Percentiles rank a stretch among this genome's conserved stretches.
Evolutionary conservation across 2,888 invertebrate genomes (phyloP).

Genomic region (Zaprionus lineosus): DNA sequence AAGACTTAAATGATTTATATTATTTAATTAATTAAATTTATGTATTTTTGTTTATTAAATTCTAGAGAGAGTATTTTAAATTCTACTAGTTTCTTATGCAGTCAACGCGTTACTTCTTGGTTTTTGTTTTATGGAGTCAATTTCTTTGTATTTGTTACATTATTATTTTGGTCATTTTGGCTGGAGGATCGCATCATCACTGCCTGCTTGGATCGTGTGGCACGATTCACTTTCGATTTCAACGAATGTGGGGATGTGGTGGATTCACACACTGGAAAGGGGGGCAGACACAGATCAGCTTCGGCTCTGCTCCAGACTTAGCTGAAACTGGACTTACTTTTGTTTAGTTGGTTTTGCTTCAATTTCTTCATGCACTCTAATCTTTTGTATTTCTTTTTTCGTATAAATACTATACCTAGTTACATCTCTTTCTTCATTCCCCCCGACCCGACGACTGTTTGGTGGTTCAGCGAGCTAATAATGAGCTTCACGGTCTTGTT

Average conservation of each 20-base stretch:
- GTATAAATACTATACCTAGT: too few relatives aligned
- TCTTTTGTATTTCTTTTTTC: constrained; percentile 55
- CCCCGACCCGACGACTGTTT: constrained; percentile 15
- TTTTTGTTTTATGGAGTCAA: constrained; percentile 21
- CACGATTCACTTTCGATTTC: constrained; percentile 81
- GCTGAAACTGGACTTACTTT: constrained; percentile 56
- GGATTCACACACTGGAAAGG: constrained; percentile 37
- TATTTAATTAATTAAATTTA: too few relatives aligned
- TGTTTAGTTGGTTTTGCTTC: constrained; percentile 64
- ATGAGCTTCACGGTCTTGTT: constrained; percentile 75
- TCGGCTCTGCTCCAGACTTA: constrained; percentile 35
- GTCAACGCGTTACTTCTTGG: constrained; percentile 19
- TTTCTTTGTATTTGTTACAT: constrained; percentile 46
- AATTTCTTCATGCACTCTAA: constrained; percentile 72
- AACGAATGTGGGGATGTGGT: constrained; percentile 46
- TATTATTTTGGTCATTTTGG: constrained; percentile 62
- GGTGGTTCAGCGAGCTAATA: constrained; percentile 52
- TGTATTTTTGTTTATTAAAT: too few relatives aligned
- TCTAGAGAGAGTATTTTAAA: constrained; percentile 31
- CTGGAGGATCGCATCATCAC: constrained; percentile 60
- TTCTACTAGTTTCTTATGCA: constrained; percentile 7
- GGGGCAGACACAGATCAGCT: neutral
- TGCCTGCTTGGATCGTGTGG: constrained; percentile 58
- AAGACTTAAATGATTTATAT: too few relatives aligned
- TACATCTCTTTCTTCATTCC: constrained; percentile 13